Base-by-base conservation (phyloP, 1,140 invertebrate genomes). In the Teleopsis dalmanni region DNA sequence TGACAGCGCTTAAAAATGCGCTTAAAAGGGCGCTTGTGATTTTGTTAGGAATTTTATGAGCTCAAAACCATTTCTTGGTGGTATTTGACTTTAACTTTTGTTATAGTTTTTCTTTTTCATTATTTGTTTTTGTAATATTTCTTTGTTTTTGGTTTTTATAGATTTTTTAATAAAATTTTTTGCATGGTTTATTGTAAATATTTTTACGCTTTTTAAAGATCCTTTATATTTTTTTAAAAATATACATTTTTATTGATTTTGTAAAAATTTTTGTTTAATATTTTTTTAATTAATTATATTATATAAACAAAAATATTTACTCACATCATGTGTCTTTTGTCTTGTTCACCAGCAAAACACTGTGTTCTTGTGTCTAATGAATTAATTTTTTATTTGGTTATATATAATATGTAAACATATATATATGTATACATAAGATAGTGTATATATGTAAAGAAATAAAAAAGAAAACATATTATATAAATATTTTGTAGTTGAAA, bases 241-340 rank as follows among this genome's bases (percentile, higher is more conserved):
- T 43, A 49, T 49, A 37, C 47, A 56, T 62, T 55, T 56, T 47
- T 13, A 34, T 18, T 18, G 19, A 16, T 52, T 45, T 43, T 55
- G 42, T 26, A 21, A 1, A 47, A n/a, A 0, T 48, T 46, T 35
- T 48, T 50, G 23, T 52, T 50, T 34, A 40, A 33, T 47, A 47
- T 37, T 44, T 11, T 43, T 19, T 25, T 45, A 18, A 11, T 38
- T 3, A 14, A 35, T 23, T 18, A 45, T 22, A 31, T 40, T 48
- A 25, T 29, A 13, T 44, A 56, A 56, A 52, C 48, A 57, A 57
- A 42, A 49, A 58, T 57, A 62, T 64, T 65, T 67, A 65, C 61
- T 67, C 63, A 66, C 64, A 67, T 65, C 64, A 67, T 67, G 64
- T 67, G 64, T 67, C 64, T 67, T 65, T 67, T 67, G 64, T 67